These are phyloP conservation scores for Coecobrya sp. DNA, from an alignment of 2,888 invertebrate genomes.

Conservation along the genomic window DNA sequence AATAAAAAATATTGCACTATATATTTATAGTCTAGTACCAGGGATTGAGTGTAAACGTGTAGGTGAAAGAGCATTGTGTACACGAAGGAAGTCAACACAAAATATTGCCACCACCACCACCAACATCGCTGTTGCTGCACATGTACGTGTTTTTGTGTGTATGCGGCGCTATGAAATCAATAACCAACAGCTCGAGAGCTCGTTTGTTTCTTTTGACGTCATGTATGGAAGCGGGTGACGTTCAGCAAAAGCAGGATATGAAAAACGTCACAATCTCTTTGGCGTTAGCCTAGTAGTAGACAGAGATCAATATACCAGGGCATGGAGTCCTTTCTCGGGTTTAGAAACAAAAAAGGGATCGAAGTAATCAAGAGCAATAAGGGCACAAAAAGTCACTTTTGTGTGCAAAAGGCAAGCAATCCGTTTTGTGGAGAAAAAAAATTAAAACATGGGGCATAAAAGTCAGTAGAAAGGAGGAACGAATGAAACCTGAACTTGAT, in stretches of 20 bases:
- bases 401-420: no score
- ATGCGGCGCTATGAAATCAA: conserved; percentile 77
- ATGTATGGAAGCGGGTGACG: conserved; percentile 85
- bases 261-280: conserved; percentile 85
- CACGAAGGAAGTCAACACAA: background rate
- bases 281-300: conserved; percentile 86
- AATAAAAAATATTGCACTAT: background rate
- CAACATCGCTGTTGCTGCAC: background rate
- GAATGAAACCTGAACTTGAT: background rate
- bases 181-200: conserved; percentile 82
- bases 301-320: conserved; percentile 81
- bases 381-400: no score
- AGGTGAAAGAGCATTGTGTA: conserved; percentile 29
- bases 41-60: background rate
- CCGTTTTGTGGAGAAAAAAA: no score
- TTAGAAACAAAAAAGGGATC: background rate
- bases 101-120: background rate
- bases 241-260: conserved; percentile 81
- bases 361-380: no score
- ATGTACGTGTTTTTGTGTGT: background rate
- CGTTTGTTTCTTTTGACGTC: conserved; percentile 84
- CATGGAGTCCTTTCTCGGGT: background rate
- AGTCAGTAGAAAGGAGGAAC: background rate
- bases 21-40: background rate
- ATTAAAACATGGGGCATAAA: no score